phyloP scores from a whole-genome alignment of 2,797 vertebrate species.

The Typhlichthys eigenmanni region DNA sequence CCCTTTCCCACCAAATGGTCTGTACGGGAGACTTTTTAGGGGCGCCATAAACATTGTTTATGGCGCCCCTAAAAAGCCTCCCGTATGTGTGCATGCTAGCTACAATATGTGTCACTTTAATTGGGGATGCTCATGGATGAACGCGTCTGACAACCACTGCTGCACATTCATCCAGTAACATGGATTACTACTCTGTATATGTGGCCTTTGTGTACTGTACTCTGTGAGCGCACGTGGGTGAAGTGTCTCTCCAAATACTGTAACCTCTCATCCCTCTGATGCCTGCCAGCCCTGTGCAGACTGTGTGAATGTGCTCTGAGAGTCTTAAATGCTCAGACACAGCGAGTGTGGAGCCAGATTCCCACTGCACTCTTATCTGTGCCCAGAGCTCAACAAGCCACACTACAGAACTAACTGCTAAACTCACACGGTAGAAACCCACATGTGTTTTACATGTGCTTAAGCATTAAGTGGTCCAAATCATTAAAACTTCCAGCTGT shows the following conservation, averaged over 20 bases:
- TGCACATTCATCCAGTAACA: too few species aligned
- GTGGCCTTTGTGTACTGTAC: background rate
- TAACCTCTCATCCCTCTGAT: conserved; percentile 56
- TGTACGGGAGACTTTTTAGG: too few species aligned
- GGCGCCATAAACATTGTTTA: too few species aligned
- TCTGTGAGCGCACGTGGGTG: conserved; percentile 5
- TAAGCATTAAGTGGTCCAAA: too few species aligned
- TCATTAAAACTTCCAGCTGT: too few species aligned
- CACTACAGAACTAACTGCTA: conserved; percentile 64
- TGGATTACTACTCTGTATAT: conserved; percentile 21
- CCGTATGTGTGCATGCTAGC: too few species aligned
- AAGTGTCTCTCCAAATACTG: conserved; percentile 48
- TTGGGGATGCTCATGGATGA: too few species aligned
- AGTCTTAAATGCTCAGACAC: conserved; percentile 75
- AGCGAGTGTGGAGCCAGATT: conserved; percentile 74
- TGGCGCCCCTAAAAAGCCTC: too few species aligned
- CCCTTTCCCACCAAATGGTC: too few species aligned
- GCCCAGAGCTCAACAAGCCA: conserved; percentile 61
- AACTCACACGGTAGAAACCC: conserved; percentile 23
- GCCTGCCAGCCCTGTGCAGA: conserved; percentile 68
- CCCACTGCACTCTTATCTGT: conserved; percentile 78
- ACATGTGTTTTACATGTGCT: conserved; percentile 13
- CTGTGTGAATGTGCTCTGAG: conserved; percentile 73
- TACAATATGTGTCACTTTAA: too few species aligned
- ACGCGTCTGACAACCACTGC: too few species aligned